A percentile compares a stretch with the other conserved stretches of the same genome.
Evolutionary conservation across 2,113 vertebrate species (phyloP).

Genomic region (Pholis gunnellus): DNA sequence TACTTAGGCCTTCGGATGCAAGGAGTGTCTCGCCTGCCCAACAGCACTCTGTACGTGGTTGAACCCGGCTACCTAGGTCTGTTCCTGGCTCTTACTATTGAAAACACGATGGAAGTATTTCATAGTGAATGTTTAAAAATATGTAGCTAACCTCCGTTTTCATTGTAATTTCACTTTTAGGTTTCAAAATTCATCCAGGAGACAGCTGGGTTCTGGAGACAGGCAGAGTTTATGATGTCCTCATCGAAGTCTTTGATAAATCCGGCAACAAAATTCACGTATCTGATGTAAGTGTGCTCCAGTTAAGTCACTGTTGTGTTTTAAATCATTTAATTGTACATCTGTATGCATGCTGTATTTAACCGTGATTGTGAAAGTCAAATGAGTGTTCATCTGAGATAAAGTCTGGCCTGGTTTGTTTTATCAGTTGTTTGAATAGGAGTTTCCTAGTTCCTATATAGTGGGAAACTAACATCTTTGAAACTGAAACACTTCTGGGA

Average conservation of each 20-base stretch:
- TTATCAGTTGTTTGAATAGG: too few relatives aligned
- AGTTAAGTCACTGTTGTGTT: background rate
- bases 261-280: conserved; percentile 91
- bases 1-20: conserved; percentile 90
- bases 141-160: conserved; percentile 14
- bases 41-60: conserved; percentile 94
- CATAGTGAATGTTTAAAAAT: background rate
- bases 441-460: too few relatives aligned
- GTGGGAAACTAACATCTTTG: background rate
- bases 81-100: conserved; percentile 42
- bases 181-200: conserved; percentile 91
- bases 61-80: conserved; percentile 92
- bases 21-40: conserved; percentile 92
- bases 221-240: conserved; percentile 87
- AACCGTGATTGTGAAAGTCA: background rate
- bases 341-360: background rate
- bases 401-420: background rate
- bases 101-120: background rate
- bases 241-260: conserved; percentile 93
- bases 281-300: conserved; percentile 90
- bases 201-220: conserved; percentile 96
- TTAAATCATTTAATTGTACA: background rate
- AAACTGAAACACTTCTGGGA: conserved; percentile 17
- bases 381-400: background rate
- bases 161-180: conserved; percentile 71